These are phyloP conservation scores for Papilio gigon DNA, from an alignment of 2,888 invertebrate species.

Conservation along the genomic window DNA sequence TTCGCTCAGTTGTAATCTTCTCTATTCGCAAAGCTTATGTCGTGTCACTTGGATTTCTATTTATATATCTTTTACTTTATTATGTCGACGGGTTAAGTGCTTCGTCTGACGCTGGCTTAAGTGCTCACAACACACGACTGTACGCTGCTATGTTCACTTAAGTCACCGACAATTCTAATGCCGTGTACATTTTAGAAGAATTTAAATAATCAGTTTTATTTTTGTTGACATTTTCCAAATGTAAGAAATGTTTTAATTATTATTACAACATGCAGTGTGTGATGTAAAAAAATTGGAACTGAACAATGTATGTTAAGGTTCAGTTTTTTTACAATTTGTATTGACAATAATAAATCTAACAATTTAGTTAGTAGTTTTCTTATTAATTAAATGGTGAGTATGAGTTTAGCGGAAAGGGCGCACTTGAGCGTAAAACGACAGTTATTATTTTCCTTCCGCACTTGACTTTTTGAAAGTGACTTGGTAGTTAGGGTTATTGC, in stretches of 20 bases:
- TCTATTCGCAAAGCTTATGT: conserved; percentile 45
- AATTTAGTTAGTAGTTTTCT: neutral
- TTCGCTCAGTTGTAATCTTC: conserved; percentile 44
- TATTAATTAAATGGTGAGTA: neutral
- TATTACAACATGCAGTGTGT: too few relatives aligned
- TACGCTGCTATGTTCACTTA: neutral
- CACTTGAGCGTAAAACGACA: neutral
- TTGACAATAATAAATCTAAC: too few relatives aligned
- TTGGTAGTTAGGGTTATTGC: conserved; percentile 37
- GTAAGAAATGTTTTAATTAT: too few relatives aligned
- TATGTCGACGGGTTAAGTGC: conserved; percentile 39
- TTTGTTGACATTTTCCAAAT: too few relatives aligned
- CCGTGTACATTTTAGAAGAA: neutral
- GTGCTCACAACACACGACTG: conserved; percentile 25
- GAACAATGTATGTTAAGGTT: too few relatives aligned
- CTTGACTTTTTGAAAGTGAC: conserved; percentile 33
- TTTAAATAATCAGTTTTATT: too few relatives aligned
- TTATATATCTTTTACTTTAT: conserved; percentile 43
- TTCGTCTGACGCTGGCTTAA: conserved; percentile 35
- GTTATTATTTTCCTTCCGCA: conserved; percentile 19
- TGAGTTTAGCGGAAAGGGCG: neutral
- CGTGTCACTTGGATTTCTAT: conserved; percentile 42
- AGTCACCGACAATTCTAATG: neutral
- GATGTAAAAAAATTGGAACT: too few relatives aligned
- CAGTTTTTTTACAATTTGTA: too few relatives aligned